These are phyloP conservation scores for Patella caerulea DNA, from an alignment of 2,888 invertebrate genomes.

Conservation along the genomic window DNA sequence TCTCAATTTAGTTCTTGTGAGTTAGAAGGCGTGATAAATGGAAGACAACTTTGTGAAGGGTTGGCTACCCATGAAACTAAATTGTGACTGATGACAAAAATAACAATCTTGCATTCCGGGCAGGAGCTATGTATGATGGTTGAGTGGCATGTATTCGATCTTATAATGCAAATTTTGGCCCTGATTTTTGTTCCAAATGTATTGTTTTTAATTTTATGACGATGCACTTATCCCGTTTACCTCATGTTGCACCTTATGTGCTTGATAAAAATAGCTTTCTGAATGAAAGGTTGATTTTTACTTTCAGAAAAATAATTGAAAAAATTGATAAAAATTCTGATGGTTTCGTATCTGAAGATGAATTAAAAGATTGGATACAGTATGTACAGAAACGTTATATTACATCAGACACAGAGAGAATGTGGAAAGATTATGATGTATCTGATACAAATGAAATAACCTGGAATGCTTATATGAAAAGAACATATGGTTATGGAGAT, in stretches of 20 bases:
- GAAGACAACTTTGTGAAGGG: too few relatives aligned
- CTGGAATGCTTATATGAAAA: slow-evolving; percentile 86
- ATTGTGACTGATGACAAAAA: too few relatives aligned
- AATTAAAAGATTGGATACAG: slow-evolving; percentile 95
- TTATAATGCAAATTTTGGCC: too few relatives aligned
- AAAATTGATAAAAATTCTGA: slow-evolving; percentile 83
- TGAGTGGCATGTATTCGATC: too few relatives aligned
- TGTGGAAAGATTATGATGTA: slow-evolving; percentile 93
- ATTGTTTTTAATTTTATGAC: too few relatives aligned
- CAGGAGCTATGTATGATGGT: too few relatives aligned
- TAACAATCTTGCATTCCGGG: too few relatives aligned
- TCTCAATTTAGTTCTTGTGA: too few relatives aligned
- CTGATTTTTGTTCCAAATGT: too few relatives aligned
- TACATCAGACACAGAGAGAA: slow-evolving; percentile 89
- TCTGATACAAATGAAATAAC: slow-evolving; percentile 81
- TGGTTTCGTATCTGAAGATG: slow-evolving; percentile 79
- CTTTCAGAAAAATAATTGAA: slow-evolving; percentile 87
- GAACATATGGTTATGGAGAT: slow-evolving; percentile 84
- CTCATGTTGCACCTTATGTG: not conserved
- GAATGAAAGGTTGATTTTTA: not conserved
- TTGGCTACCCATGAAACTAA: too few relatives aligned
- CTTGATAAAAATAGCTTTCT: not conserved
- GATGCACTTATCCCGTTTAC: not conserved
- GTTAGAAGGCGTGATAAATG: too few relatives aligned
- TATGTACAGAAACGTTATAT: slow-evolving; percentile 95